phyloP scores from a whole-genome alignment of 1,140 invertebrate genomes.

The Aradophagus sp. region DNA sequence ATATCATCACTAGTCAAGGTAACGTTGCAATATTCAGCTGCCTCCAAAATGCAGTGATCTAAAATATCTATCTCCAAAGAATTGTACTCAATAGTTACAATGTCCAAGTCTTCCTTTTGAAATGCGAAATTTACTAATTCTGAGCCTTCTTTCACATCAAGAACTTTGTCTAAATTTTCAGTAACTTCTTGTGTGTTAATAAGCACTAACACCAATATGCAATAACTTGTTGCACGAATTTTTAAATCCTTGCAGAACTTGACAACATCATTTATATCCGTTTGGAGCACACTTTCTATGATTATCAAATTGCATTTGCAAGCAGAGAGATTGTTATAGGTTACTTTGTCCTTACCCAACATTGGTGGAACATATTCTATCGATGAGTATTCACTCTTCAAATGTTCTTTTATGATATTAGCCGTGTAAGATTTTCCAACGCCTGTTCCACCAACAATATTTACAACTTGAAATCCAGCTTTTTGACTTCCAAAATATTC shows the following conservation, averaged over 20 bases:
- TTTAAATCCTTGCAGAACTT: conserved; percentile 42
- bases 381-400: conserved; percentile 39
- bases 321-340: conserved; percentile 39
- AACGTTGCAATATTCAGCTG: conserved; percentile 45
- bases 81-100: conserved; percentile 54
- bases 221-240: conserved; percentile 36
- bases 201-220: conserved; percentile 59
- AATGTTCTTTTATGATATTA: conserved; percentile 64
- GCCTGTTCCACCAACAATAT: conserved; percentile 67
- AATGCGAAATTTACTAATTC: conserved; percentile 47
- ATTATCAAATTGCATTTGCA: conserved; percentile 63
- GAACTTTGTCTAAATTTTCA: conserved; percentile 34
- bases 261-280: conserved; percentile 49
- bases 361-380: conserved; percentile 58
- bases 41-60: conserved; percentile 63
- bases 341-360: conserved; percentile 12
- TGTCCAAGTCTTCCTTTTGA: conserved; percentile 30
- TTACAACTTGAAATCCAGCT: conserved; percentile 52
- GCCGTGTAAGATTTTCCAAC: conserved; percentile 70
- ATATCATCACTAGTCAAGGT: conserved; percentile 52
- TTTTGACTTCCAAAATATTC: conserved; percentile 33
- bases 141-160: conserved; percentile 54
- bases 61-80: conserved; percentile 50
- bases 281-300: conserved; percentile 65
- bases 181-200: conserved; percentile 62